These are phyloP conservation scores for Theocolax elegans DNA, from an alignment of 1,140 invertebrate genomes.

Conservation along the genomic window DNA sequence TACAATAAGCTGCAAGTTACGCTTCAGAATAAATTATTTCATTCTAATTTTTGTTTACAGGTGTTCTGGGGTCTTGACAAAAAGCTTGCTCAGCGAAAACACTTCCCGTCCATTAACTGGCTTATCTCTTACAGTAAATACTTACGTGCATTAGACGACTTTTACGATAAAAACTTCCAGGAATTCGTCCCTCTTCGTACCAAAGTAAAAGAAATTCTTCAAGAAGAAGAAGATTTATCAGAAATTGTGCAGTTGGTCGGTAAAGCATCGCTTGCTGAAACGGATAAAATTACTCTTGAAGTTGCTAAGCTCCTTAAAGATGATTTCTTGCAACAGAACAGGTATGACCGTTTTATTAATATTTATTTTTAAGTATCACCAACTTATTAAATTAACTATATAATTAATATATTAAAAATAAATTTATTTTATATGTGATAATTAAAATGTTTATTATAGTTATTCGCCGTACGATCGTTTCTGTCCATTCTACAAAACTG, in stretches of 20 bases:
- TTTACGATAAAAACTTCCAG: slow-evolving; percentile 98
- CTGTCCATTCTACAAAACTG: slow-evolving; percentile 99
- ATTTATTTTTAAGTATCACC: too few relatives aligned
- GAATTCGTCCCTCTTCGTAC: slow-evolving; percentile 97
- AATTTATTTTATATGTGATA: neutral
- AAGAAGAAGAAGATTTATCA: slow-evolving; percentile 99
- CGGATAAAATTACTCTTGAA: slow-evolving; percentile 99
- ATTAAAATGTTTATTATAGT: too few relatives aligned
- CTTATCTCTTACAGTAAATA: slow-evolving; percentile 99
- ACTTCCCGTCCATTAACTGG: slow-evolving; percentile 99
- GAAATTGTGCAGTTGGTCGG: slow-evolving; percentile 99
- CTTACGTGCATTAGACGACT: slow-evolving; percentile 96
- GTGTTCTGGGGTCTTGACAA: slow-evolving; percentile 99
- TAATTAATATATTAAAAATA: neutral
- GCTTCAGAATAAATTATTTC: slow-evolving; percentile 12
- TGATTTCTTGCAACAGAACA: slow-evolving; percentile 99
- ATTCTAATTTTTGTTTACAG: too few relatives aligned
- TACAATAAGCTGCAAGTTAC: neutral
- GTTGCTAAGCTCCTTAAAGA: slow-evolving; percentile 98
- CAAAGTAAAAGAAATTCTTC: slow-evolving; percentile 95
- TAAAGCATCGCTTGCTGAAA: slow-evolving; percentile 98
- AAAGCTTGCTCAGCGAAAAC: slow-evolving; percentile 98
- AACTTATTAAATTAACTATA: neutral
- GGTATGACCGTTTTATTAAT: slow-evolving; percentile 63
- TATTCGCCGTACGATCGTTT: slow-evolving; percentile 97